Percentiles rank a stretch among this genome's conserved stretches.
Evolutionary conservation across 2,113 vertebrate genomes (phyloP).

Genomic region (Seriola aureovittata): DNA sequence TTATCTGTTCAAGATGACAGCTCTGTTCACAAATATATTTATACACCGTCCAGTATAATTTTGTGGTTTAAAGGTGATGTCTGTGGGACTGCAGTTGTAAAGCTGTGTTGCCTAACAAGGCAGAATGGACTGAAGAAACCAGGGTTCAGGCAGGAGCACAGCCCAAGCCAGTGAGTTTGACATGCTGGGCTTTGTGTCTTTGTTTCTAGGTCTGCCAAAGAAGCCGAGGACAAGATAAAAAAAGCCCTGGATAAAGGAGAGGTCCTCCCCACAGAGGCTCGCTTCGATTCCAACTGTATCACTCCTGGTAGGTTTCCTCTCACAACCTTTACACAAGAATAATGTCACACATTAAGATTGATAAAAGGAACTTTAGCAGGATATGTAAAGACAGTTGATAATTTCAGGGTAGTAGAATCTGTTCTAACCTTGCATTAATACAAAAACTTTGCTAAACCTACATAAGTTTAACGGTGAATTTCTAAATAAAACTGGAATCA

Average conservation of each 20-base stretch:
- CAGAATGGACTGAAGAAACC: not conserved
- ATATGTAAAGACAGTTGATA: not conserved
- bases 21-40: not conserved
- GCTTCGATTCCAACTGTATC: conserved; percentile 99
- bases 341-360: not conserved
- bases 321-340: rapidly evolving
- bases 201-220: conserved; percentile 93
- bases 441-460: not conserved
- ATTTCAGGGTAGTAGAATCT: not conserved
- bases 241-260: conserved; percentile 98
- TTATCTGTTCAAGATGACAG: conserved; percentile 9
- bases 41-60: not conserved
- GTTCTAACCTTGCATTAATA: not conserved
- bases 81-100: not conserved
- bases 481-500: not conserved
- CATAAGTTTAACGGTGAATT: not conserved
- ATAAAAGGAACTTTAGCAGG: not conserved
- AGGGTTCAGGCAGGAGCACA: not conserved
- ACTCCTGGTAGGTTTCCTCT: conserved; percentile 89
- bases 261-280: conserved; percentile 93
- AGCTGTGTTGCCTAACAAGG: not conserved
- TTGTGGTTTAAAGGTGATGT: not conserved
- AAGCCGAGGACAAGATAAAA: conserved; percentile 98
- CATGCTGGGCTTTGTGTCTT: conserved; percentile 8
- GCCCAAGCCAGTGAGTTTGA: conserved; percentile 30